phyloP scores from a whole-genome alignment of 2,113 vertebrate species.

The Chamaetylas fuelleborni region DNA sequence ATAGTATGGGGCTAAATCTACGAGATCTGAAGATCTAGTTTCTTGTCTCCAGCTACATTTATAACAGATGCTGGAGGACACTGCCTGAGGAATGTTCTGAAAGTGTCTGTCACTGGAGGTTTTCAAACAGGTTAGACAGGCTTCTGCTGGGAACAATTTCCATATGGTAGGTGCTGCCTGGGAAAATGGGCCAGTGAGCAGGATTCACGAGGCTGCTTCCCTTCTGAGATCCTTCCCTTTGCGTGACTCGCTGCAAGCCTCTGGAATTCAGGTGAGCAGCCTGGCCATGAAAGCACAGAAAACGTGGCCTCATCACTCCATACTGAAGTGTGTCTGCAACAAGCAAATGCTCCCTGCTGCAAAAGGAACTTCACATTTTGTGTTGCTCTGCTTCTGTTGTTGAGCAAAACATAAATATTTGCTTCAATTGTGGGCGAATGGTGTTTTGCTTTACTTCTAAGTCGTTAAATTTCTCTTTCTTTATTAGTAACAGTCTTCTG shows the following conservation, averaged over 20 bases:
- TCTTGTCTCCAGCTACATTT: background rate
- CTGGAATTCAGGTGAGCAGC: background rate
- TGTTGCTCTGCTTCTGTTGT: accelerated
- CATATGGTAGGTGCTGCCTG: background rate
- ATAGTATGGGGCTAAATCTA: background rate
- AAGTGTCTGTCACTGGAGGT: accelerated
- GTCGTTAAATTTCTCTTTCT: background rate
- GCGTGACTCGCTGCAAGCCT: accelerated
- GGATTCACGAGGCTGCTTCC: background rate
- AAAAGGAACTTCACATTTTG: background rate
- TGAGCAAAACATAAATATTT: background rate
- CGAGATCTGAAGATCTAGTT: background rate
- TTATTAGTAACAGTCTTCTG: accelerated
- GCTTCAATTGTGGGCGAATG: background rate
- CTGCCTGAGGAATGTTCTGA: background rate
- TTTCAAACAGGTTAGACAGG: background rate
- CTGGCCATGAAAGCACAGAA: background rate
- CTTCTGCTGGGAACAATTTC: background rate
- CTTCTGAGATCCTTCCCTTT: background rate
- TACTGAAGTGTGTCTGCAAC: background rate
- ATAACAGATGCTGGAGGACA: background rate
- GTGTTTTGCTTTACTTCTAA: background rate
- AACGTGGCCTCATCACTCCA: accelerated
- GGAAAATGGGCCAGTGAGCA: background rate
- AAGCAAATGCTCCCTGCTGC: too few relatives aligned